Conservation (phyloP, 2,797 vertebrate species). For the Perodicticus potto region DNA sequence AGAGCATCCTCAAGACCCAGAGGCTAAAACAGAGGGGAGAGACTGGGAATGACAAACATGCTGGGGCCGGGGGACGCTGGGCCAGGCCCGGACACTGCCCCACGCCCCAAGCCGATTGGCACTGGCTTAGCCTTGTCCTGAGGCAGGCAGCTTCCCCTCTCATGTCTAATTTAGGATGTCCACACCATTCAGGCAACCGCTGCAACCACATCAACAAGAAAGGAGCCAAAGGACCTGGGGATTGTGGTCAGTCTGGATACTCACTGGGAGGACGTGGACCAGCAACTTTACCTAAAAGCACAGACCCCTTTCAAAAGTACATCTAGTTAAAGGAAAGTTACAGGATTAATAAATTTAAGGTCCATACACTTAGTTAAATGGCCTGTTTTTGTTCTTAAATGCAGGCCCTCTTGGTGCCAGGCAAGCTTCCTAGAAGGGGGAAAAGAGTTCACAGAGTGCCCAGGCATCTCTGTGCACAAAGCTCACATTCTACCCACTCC, state of each 20-base stretch:
- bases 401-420: neutral
- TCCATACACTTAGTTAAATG: neutral
- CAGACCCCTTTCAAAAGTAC: neutral
- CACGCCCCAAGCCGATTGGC: neutral
- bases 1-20: neutral
- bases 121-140: neutral
- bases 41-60: accelerated
- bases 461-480: neutral
- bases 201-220: neutral
- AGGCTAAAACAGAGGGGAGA: neutral
- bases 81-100: neutral
- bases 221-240: too few relatives aligned
- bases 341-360: neutral
- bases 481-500: neutral
- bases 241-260: accelerated
- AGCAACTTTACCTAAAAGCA: neutral
- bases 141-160: neutral
- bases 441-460: accelerated
- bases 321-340: neutral
- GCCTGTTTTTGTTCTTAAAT: too few relatives aligned
- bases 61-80: neutral
- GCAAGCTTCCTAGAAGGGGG: neutral
- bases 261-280: accelerated
- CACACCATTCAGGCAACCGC: accelerated
- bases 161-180: neutral